Percentiles rank a stretch among this genome's conserved stretches.
Conservation (phyloP, 2,797 vertebrate genomes). For the Chloroceryle inda region DNA sequence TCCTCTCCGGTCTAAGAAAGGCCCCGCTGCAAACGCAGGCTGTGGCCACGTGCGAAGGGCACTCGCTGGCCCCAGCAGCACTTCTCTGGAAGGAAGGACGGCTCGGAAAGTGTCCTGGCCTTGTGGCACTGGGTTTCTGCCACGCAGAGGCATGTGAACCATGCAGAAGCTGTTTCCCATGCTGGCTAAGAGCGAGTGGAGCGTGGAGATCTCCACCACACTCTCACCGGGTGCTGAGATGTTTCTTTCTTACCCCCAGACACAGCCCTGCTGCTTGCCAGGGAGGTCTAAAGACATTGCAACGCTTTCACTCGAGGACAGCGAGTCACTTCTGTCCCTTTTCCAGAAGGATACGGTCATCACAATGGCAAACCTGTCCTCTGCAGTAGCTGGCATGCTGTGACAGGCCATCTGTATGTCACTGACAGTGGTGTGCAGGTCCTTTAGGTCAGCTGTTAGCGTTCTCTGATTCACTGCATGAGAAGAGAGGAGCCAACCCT, state of each 20-base stretch:
- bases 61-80: neutral
- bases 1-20: neutral
- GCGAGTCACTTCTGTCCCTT: neutral
- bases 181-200: neutral
- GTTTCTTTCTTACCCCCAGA: neutral
- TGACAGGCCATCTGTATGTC: slow-evolving; percentile 93
- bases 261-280: neutral
- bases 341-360: slow-evolving; percentile 91
- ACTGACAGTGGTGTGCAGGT: slow-evolving; percentile 90
- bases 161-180: fast-evolving
- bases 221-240: neutral
- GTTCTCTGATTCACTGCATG: slow-evolving; percentile 91
- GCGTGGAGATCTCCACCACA: neutral
- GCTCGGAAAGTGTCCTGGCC: neutral
- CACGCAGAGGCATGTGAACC: fast-evolving
- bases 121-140: neutral
- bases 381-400: slow-evolving; percentile 87
- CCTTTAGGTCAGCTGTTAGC: slow-evolving; percentile 90
- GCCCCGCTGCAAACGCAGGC: neutral
- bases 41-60: fast-evolving
- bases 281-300: fast-evolving
- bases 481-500: neutral
- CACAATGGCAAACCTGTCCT: slow-evolving; percentile 92
- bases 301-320: fast-evolving
- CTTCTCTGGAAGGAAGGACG: neutral